phyloP scores from a whole-genome alignment of 2,797 vertebrate genomes.

The Mallotus villosus region DNA sequence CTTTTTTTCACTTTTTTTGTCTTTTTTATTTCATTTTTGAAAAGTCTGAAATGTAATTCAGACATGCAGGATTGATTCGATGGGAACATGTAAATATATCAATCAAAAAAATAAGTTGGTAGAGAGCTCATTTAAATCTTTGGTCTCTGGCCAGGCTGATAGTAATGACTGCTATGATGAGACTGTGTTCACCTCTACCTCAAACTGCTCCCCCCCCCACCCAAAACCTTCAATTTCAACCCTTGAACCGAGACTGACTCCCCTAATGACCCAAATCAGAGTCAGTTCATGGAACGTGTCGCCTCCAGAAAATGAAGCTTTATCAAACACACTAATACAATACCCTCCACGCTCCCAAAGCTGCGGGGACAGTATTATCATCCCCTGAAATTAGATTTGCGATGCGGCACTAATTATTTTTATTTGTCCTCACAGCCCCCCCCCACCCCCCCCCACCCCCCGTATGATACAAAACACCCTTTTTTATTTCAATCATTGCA shows the following conservation, averaged over 20 bases:
- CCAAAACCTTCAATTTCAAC: conserved; percentile 26
- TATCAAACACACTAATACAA: conserved; percentile 48
- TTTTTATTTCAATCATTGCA: conserved; percentile 57
- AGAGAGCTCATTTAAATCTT: too few species aligned
- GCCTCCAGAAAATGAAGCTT: conserved; percentile 30
- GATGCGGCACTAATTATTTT: conserved; percentile 54
- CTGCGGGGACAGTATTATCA: conserved; percentile 41
- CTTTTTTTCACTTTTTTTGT: too few species aligned
- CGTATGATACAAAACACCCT: conserved; percentile 44
- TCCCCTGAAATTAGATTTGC: conserved; percentile 52
- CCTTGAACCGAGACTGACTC: conserved; percentile 31
- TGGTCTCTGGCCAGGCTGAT: too few species aligned
- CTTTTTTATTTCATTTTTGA: too few species aligned
- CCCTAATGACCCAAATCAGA: conserved; percentile 40
- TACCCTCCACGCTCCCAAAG: conserved; percentile 31
- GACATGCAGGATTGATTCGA: too few species aligned
- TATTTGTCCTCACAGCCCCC: conserved; percentile 28
- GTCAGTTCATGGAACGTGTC: conserved; percentile 38
- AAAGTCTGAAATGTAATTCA: too few species aligned
- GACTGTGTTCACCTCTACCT: background rate
- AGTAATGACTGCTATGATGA: too few species aligned
- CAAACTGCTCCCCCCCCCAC: background rate
- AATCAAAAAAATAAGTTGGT: too few species aligned
- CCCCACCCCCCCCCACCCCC: conserved; percentile 30
- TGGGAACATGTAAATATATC: too few species aligned